Conservation (phyloP, 2,113 vertebrate genomes). For the Tinamus guttatus region DNA sequence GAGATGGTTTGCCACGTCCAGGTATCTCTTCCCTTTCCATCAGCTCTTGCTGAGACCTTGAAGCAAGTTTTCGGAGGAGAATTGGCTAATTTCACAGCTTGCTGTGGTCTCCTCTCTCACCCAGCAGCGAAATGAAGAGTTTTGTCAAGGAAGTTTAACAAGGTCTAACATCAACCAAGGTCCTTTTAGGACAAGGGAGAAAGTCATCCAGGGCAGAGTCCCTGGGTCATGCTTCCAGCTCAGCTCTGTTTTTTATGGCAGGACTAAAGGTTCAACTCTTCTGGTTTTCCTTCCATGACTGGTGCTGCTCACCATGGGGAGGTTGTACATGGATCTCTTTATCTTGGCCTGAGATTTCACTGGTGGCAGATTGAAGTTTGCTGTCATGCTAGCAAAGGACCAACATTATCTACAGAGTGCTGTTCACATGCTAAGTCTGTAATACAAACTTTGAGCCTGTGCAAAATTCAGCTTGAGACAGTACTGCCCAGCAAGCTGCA, state of each 20-base stretch:
- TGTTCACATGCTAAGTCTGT: background rate
- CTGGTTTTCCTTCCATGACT: background rate
- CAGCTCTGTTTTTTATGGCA: background rate
- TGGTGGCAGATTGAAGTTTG: background rate
- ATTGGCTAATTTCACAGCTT: background rate
- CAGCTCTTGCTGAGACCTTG: background rate
- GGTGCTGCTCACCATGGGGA: background rate
- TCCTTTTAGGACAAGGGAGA: background rate
- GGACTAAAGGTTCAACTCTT: background rate
- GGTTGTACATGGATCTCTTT: background rate
- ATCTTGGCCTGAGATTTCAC: background rate
- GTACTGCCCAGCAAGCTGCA: background rate
- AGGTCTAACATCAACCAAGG: background rate
- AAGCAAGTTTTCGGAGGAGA: rapidly evolving
- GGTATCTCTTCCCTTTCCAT: background rate
- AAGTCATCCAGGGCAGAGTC: background rate
- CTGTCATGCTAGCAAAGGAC: background rate
- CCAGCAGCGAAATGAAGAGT: background rate
- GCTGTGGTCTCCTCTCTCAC: background rate
- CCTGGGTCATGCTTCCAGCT: background rate
- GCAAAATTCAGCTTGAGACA: background rate
- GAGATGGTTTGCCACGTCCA: rapidly evolving
- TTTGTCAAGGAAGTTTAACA: background rate
- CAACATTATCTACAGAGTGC: background rate
- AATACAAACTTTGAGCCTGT: background rate